Evolutionary conservation across 2,888 invertebrate species (phyloP), one percentile per base, ranked within the genome.

Genomic region (Drosophila infuscata): DNA sequence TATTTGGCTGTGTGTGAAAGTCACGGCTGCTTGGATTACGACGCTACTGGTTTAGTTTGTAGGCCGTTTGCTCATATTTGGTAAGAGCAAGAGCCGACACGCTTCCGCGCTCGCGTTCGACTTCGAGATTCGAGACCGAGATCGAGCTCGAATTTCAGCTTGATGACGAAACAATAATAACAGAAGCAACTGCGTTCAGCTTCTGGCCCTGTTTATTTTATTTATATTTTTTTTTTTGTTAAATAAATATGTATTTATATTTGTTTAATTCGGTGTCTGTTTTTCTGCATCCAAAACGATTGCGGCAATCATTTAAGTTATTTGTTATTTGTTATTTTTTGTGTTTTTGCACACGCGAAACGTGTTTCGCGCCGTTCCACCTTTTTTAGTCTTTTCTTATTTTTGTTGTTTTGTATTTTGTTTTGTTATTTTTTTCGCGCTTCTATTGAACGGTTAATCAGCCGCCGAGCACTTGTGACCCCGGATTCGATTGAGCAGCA

Each of bases 401-500:
- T 54, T 38, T 66, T 56, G 53, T 25, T 53, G 49, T 54, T 63
- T 72, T 74, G 46, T 64, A 15, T 67, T 65, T 78, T 65, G 51
- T 75, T 71, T 63, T 67, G 61, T 66, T 69, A 52, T 54, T 76
- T 53, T 53, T 70, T 73, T 69, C 49, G 58, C 63, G 58, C 70
- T 81, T 82, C 64, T 75, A 79, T 82, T 79, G 70, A 73, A 86
- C 86, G 88, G 83, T 80, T 85, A 88, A 85, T 85, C 89, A 85
- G 87, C 57, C 74, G 66, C 59, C 57, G 75, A 70, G 69, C 71
- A 71, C 71, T 80, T 82, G 53, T 88, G 85, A 85, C 89, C 85
- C 89, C 85, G 85, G 89, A 85, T 88, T 85, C 72, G 66, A 48
- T 58, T 49, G 53, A 56, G 53, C 60, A 65, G 69, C 76, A 75